A percentile compares a stretch with the other conserved stretches of the same genome.
Evolutionary conservation across 1,140 invertebrate species (phyloP).

Genomic region (Drosophila auraria): DNA sequence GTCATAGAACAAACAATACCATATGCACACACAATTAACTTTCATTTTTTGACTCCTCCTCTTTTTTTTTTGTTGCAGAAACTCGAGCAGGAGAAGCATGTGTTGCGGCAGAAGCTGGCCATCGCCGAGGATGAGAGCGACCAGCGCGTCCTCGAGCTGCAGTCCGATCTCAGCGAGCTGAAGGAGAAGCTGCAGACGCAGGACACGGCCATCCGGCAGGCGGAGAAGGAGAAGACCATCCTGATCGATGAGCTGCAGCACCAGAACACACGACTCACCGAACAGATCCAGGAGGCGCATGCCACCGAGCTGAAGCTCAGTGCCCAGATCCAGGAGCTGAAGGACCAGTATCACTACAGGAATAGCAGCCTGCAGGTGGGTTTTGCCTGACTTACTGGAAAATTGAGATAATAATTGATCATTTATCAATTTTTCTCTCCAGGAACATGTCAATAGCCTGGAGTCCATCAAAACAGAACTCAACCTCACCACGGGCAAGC

Average conservation of each 20-base stretch:
- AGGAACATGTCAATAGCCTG: constrained; percentile 95
- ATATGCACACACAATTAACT: constrained; percentile 58
- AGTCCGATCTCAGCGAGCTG: constrained; percentile 93
- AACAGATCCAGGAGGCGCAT: constrained; percentile 93
- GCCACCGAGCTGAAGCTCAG: constrained; percentile 92
- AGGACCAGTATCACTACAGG: constrained; percentile 93
- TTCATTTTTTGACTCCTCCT: constrained; percentile 50
- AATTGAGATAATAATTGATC: neutral
- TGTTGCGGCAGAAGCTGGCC: constrained; percentile 92
- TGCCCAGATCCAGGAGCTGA: constrained; percentile 91
- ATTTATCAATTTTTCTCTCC: constrained; percentile 4
- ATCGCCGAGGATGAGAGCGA: constrained; percentile 95
- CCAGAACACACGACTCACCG: constrained; percentile 95
- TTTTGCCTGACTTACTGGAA: rapidly evolving
- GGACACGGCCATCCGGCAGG: constrained; percentile 87
- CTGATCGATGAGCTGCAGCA: constrained; percentile 94
- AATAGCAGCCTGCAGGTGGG: constrained; percentile 90
- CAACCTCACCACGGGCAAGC: constrained; percentile 92
- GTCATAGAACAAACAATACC: constrained; percentile 72
- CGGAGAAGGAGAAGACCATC: constrained; percentile 92
- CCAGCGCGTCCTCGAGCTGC: constrained; percentile 93
- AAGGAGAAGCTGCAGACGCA: constrained; percentile 88
- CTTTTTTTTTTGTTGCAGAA: constrained; percentile 87
- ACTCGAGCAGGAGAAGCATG: constrained; percentile 96
- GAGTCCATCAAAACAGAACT: constrained; percentile 95